Conservation (phyloP, 1,140 invertebrate genomes). For the Conus ventricosus region DNA sequence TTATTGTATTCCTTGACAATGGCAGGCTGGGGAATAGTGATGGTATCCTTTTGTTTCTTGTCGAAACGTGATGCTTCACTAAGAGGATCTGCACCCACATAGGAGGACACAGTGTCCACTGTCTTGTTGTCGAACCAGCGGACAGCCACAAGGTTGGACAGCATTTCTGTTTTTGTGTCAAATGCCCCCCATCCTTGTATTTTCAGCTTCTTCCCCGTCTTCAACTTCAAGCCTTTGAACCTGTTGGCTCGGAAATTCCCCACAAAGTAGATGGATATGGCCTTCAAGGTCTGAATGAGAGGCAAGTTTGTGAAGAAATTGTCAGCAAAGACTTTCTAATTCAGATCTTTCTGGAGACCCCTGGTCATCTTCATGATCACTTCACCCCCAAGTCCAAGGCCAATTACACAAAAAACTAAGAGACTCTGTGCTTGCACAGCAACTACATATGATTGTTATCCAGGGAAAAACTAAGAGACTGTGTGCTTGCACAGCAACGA, state of each 20-base stretch:
- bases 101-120: conserved; percentile 45
- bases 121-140: conserved; percentile 46
- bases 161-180: conserved; percentile 42
- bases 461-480: no score
- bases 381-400: conserved; percentile 38
- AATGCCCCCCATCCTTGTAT: conserved; percentile 40
- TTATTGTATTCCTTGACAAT: conserved; percentile 70
- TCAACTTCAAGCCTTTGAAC: conserved; percentile 32
- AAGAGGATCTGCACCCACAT: conserved; percentile 37
- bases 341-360: neutral
- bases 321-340: conserved; percentile 42
- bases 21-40: conserved; percentile 65
- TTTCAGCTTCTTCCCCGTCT: conserved; percentile 49
- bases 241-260: conserved; percentile 49
- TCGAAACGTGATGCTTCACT: conserved; percentile 41
- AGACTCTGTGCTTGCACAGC: no score
- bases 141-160: conserved; percentile 38
- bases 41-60: conserved; percentile 57
- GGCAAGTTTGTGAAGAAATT: conserved; percentile 42
- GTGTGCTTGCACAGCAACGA: no score
- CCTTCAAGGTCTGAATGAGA: conserved; percentile 39
- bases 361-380: conserved; percentile 30
- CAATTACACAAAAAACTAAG: no score
- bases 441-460: no score
- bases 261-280: conserved; percentile 30